Evolutionary conservation across 92 coral and sea anemone species (phyloP), one percentile per base, ranked within the genome.

Genomic region (Bergia puertoricense): DNA sequence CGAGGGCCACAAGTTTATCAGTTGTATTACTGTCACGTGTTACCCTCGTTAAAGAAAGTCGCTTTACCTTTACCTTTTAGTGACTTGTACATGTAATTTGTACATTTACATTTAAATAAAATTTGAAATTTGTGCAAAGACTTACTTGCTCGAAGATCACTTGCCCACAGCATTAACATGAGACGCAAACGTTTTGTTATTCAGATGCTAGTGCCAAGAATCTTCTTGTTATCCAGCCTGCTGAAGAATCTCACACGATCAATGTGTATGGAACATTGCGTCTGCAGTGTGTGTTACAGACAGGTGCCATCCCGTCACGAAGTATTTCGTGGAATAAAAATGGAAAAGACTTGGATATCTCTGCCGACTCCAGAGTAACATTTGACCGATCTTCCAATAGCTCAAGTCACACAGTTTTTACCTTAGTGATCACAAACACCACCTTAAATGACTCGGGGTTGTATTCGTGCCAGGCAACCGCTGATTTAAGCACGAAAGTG

Each of bases 131-230:
- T 30, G 30, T 30, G 30, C 69, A 62, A 62, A 62, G 30, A 22
- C 69, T 11, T 13, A 13, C 0, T 54, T 54, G 59, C 59, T 54
- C 16, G 59, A 54, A 54, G 1, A 0, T 54, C 59, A 13, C 59
- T 11, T 11, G 59, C 59, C 59, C 10, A 11, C 59, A 54, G 16
- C 59, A 54, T 11, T 62, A 22, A 62, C 69, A 62, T 16, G 46
- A 23, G 44, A 23, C 11, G 3, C 30, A 0, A 7, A 1, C 11
- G 15, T 37, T 37, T 39, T 79, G 56, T 50, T 50, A 15, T 80
- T 37, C 85, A 80, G 85, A 80, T 56, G 71, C 72, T 48, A 80
- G 85, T 16, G 23, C 7, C 30, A 80, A 80, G 57, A 57, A 80
- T 38, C 69, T 48, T 48, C 62, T 80, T 0, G 85, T 80, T 56